phyloP scores from a whole-genome alignment of 2,888 invertebrate genomes.

The Mythimna impura region DNA sequence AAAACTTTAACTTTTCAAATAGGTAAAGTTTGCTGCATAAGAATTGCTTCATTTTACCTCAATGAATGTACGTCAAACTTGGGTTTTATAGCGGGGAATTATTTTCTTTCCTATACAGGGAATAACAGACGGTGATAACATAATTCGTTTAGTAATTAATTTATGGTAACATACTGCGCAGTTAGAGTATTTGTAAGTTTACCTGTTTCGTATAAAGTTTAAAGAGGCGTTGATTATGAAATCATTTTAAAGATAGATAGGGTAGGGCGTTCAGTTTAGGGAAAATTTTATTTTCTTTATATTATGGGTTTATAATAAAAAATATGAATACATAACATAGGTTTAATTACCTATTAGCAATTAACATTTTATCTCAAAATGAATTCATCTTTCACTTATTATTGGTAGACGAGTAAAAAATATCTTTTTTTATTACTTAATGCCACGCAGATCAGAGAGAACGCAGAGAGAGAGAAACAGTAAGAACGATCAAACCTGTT shows the following conservation, averaged over 20 bases:
- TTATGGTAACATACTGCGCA: background rate
- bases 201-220: background rate
- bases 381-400: too few species aligned
- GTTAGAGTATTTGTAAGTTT: background rate
- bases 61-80: conserved; percentile 8
- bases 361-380: too few species aligned
- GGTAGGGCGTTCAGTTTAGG: background rate
- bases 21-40: background rate
- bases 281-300: too few species aligned
- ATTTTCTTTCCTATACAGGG: background rate
- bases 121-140: background rate
- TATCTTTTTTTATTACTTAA: too few species aligned
- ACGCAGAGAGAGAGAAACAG: too few species aligned
- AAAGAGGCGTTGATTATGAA: background rate
- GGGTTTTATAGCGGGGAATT: background rate
- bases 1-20: conserved; percentile 22
- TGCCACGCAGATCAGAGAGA: too few species aligned
- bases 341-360: too few species aligned
- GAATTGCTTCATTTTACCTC: conserved; percentile 1
- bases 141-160: background rate
- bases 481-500: too few species aligned
- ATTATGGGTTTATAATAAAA: too few species aligned
- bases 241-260: background rate
- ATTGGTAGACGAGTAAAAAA: too few species aligned
- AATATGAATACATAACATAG: too few species aligned